phyloP scores from a whole-genome alignment of 1,140 invertebrate species.

The Aethina tumida region DNA sequence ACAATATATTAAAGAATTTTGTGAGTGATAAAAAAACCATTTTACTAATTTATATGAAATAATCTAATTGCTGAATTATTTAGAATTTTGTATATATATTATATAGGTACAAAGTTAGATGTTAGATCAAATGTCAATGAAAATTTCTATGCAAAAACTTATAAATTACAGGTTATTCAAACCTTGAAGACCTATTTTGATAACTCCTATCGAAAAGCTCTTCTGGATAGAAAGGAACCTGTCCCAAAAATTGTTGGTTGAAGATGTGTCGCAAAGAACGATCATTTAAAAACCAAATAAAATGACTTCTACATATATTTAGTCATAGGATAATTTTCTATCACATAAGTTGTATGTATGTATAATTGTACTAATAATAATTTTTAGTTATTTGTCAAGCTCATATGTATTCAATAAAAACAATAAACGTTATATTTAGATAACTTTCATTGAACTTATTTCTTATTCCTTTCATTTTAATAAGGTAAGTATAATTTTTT shows the following conservation, averaged over 20 bases:
- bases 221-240: not conserved
- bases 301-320: conserved; percentile 13
- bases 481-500: not conserved
- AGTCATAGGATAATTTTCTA: conserved; percentile 18
- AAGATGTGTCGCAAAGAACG: conserved; percentile 4
- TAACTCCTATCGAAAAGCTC: too few species aligned
- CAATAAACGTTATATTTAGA: conserved; percentile 27
- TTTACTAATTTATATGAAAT: too few species aligned
- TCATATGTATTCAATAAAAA: conserved; percentile 22
- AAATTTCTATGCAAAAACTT: conserved; percentile 16
- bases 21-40: too few species aligned
- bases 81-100: conserved; percentile 17
- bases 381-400: conserved; percentile 22
- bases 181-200: too few species aligned
- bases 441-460: conserved; percentile 10
- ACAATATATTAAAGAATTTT: too few species aligned
- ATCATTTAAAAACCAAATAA: conserved; percentile 11
- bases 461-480: not conserved
- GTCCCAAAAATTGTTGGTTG: conserved; percentile 9
- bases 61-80: conserved; percentile 14
- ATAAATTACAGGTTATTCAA: too few species aligned
- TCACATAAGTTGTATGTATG: conserved; percentile 23
- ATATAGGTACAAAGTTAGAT: conserved; percentile 21
- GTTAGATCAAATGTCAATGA: conserved; percentile 18
- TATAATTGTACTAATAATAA: conserved; percentile 27